A percentile compares a stretch with the other conserved stretches of the same genome.
Conservation (phyloP, 2,113 vertebrate species). For the Corydoras maculifer region DNA sequence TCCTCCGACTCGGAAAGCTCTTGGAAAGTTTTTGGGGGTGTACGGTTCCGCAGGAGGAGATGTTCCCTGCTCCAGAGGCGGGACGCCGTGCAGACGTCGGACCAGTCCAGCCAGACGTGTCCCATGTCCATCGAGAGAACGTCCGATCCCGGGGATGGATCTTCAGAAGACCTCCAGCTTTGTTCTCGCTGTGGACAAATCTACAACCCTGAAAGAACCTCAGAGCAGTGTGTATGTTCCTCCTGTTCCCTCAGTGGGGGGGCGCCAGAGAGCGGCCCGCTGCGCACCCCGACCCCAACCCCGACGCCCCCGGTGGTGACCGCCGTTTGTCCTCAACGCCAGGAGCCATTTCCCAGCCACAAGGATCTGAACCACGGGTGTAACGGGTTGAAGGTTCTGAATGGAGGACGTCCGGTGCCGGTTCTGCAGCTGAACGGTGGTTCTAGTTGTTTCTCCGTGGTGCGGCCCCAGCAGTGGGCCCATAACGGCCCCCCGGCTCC, state of each 20-base stretch:
- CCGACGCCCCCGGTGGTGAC: constrained; percentile 33
- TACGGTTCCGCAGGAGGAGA: neutral
- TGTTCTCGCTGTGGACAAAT: constrained; percentile 53
- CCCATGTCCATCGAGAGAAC: neutral
- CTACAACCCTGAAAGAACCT: constrained; percentile 42
- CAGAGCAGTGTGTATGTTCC: constrained; percentile 40
- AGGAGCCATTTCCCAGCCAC: constrained; percentile 50
- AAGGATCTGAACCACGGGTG: constrained; percentile 46
- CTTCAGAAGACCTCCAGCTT: neutral
- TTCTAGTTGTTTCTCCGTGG: no score
- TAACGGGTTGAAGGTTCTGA: constrained; percentile 13
- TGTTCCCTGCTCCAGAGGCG: no score
- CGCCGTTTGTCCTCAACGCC: constrained; percentile 53
- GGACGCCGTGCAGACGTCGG: neutral
- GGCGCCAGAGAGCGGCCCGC: constrained; percentile 30
- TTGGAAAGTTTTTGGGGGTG: neutral
- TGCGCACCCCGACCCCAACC: constrained; percentile 20
- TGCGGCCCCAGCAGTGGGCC: no score
- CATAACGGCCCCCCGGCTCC: no score
- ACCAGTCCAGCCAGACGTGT: neutral
- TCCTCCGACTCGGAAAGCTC: neutral
- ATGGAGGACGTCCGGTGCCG: neutral
- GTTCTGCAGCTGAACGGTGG: no score
- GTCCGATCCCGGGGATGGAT: no score
- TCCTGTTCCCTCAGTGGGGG: constrained; percentile 47